Percentiles rank a stretch among this genome's conserved stretches.
These are phyloP conservation scores for Alligator mississippiensis DNA, from an alignment of 2,113 vertebrate species.

Conservation along the genomic window DNA sequence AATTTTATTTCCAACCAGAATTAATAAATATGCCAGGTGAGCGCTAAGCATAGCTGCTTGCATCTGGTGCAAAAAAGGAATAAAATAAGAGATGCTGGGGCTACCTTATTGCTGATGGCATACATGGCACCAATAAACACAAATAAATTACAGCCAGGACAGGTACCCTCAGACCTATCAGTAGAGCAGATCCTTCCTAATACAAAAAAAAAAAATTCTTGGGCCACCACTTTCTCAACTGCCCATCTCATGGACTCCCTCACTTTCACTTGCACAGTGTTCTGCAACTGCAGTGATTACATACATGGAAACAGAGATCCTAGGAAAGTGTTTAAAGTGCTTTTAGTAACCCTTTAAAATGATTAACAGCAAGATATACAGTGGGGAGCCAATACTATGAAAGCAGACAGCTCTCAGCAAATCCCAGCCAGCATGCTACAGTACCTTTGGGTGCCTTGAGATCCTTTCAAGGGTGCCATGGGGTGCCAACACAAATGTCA, in stretches of 20 bases:
- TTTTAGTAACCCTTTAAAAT: background rate
- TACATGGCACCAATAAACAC: background rate
- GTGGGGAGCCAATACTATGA: background rate
- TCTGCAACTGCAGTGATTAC: background rate
- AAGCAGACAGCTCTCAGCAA: background rate
- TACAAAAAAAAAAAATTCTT: fast-evolving
- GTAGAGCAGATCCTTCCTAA: background rate
- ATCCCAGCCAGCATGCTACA: background rate
- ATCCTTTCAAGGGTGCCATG: no score
- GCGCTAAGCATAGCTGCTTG: background rate
- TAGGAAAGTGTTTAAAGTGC: background rate
- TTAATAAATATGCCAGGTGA: background rate
- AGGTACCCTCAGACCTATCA: background rate
- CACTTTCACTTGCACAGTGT: background rate
- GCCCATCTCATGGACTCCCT: background rate
- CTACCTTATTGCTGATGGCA: background rate
- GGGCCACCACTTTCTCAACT: background rate
- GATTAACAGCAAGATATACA: background rate
- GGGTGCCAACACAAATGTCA: no score
- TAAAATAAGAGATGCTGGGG: background rate
- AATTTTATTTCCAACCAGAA: no score
- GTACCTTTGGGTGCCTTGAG: no score
- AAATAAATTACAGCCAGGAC: background rate
- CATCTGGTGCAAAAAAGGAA: background rate
- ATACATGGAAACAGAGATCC: background rate